A percentile compares a stretch with the other conserved stretches of the same genome.
Conservation (phyloP, 2,888 invertebrate genomes). For the Drosophila nigritarsus region DNA sequence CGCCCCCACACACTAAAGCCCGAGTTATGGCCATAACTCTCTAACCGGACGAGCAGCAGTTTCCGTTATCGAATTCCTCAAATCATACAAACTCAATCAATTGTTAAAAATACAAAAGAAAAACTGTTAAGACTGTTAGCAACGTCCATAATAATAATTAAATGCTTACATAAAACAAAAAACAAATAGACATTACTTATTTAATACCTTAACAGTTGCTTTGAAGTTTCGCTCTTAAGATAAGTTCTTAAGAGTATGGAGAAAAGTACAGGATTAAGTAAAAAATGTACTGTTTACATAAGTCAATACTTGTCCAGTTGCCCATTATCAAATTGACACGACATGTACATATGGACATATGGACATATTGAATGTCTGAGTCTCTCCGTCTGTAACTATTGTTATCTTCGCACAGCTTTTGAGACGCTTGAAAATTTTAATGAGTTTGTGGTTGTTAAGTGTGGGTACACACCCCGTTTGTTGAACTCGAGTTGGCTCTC, state of each 20-base stretch:
- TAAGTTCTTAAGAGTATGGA: neutral
- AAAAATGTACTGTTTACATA: neutral
- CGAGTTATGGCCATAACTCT: conserved; percentile 23
- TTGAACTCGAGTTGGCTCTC: conserved; percentile 43
- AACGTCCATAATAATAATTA: neutral
- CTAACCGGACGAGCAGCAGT: neutral
- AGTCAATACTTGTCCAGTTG: conserved; percentile 11
- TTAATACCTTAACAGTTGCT: neutral
- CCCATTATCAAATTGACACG: conserved; percentile 19
- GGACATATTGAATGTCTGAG: neutral
- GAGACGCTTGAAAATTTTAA: conserved; percentile 31
- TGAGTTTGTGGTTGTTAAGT: conserved; percentile 33
- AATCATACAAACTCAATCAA: neutral
- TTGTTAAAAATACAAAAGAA: neutral
- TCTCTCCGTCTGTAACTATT: conserved; percentile 1
- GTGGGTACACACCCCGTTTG: conserved; percentile 53
- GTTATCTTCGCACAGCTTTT: conserved; percentile 13
- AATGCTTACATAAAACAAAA: neutral
- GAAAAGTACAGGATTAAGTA: too few relatives aligned
- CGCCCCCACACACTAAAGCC: conserved; percentile 44
- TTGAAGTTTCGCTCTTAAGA: neutral
- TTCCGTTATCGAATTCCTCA: neutral
- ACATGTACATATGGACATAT: neutral
- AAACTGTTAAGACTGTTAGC: too few relatives aligned
- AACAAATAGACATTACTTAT: too few relatives aligned